phyloP scores from a whole-genome alignment of 2,888 invertebrate species.

The Chorisops tibialis region DNA sequence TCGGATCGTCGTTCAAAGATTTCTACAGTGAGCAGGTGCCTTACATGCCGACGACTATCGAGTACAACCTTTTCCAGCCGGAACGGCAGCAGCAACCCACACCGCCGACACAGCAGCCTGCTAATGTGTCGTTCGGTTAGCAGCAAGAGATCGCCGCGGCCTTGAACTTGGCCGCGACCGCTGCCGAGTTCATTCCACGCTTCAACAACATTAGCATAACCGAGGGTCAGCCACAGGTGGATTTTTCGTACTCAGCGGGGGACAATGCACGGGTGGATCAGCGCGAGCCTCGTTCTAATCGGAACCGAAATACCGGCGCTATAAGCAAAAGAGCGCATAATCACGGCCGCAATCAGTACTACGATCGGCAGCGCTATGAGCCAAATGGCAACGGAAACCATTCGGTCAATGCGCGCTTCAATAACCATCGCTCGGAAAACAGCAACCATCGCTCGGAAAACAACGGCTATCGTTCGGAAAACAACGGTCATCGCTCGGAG shows the following conservation, averaged over 20 bases:
- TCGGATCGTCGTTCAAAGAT: conserved; percentile 1
- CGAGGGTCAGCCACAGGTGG: conserved; percentile 28
- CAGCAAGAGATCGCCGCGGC: conserved; percentile 39
- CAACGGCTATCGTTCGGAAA: too few relatives aligned
- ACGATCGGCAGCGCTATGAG: conserved; percentile 11
- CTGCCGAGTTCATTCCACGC: conserved; percentile 49
- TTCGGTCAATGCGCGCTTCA: too few relatives aligned
- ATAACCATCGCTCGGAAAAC: neutral
- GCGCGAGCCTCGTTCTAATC: conserved; percentile 14
- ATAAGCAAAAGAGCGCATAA: conserved; percentile 34
- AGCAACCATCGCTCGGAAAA: neutral
- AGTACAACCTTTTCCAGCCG: conserved; percentile 9
- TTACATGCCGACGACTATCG: conserved; percentile 23
- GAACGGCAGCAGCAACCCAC: conserved; percentile 33
- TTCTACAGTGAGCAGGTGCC: conserved; percentile 26
- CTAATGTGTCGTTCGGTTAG: conserved; percentile 21
- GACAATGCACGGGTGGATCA: conserved; percentile 3
- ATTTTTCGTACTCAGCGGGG: neutral
- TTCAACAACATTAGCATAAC: conserved; percentile 42
- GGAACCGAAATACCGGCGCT: conserved; percentile 37
- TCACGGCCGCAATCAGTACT: conserved; percentile 21
- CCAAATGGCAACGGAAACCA: conserved; percentile 9
- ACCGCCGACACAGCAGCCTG: too few relatives aligned
- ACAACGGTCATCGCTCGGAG: too few relatives aligned
- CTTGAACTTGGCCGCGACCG: conserved; percentile 46